Percentiles rank a stretch among this genome's conserved stretches.
Conservation (phyloP, 2,113 vertebrate species). For the Bambusicola thoracicus region DNA sequence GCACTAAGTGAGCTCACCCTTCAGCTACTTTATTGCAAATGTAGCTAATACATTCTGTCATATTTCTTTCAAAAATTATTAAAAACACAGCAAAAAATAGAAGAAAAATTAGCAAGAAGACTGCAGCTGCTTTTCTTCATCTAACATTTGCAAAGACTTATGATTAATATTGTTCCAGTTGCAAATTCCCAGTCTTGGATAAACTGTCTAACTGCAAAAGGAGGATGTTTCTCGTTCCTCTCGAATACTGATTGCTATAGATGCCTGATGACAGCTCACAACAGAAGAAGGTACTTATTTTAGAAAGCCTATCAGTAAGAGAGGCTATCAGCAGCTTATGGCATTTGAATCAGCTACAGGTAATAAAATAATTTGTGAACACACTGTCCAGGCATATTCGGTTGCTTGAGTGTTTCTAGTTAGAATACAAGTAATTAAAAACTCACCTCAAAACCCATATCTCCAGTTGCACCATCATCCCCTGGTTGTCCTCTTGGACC, state of each 20-base stretch:
- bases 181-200: background rate
- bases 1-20: background rate
- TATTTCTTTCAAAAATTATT: conserved; percentile 21
- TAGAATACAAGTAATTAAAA: background rate
- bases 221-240: background rate
- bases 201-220: background rate
- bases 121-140: conserved; percentile 17
- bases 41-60: background rate
- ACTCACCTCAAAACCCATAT: conserved; percentile 89
- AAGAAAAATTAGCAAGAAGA: background rate
- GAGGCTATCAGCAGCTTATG: background rate
- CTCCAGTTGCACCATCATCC: conserved; percentile 87
- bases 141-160: background rate
- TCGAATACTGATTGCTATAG: background rate
- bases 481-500: conserved; percentile 89
- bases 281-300: background rate
- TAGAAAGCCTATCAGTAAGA: background rate
- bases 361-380: background rate
- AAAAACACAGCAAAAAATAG: conserved; percentile 14
- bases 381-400: background rate
- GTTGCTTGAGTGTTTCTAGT: background rate
- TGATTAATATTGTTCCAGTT: background rate
- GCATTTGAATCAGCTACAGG: background rate
- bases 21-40: conserved; percentile 7
- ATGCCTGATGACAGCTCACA: background rate